These are phyloP conservation scores for Eulithis prunata DNA, from an alignment of 2,888 invertebrate genomes.

Conservation along the genomic window DNA sequence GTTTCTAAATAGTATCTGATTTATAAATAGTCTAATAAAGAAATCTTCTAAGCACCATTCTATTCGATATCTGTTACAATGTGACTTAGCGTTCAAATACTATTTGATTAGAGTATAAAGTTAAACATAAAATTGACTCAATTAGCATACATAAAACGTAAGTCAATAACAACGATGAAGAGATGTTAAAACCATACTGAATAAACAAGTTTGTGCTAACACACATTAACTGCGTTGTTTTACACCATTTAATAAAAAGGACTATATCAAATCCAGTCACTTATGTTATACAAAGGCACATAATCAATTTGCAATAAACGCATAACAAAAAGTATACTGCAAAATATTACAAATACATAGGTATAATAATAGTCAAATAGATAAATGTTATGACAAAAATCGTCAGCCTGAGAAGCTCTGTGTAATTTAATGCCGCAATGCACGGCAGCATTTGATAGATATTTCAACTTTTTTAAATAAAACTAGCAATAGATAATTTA, in stretches of 20 bases:
- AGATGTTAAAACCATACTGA: slow-evolving; percentile 65
- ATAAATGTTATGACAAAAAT: slow-evolving; percentile 35
- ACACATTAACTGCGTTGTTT: slow-evolving; percentile 72
- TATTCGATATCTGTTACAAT: slow-evolving; percentile 80
- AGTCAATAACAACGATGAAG: slow-evolving; percentile 65
- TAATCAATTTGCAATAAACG: slow-evolving; percentile 77
- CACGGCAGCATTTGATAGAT: slow-evolving; percentile 17
- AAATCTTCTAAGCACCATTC: slow-evolving; percentile 83
- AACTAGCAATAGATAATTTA: slow-evolving; percentile 20
- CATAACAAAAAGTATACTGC: slow-evolving; percentile 60
- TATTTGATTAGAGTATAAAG: slow-evolving; percentile 67
- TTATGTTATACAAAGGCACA: slow-evolving; percentile 78
- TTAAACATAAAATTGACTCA: slow-evolving; percentile 75
- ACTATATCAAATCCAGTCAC: slow-evolving; percentile 79
- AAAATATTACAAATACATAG: slow-evolving; percentile 56
- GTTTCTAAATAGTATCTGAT: slow-evolving; percentile 59
- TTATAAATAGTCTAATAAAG: slow-evolving; percentile 74
- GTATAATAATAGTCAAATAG: slow-evolving; percentile 30
- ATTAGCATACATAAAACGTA: slow-evolving; percentile 68
- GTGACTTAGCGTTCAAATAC: slow-evolving; percentile 79
- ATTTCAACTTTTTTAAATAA: slow-evolving; percentile 1
- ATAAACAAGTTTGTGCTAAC: slow-evolving; percentile 78
- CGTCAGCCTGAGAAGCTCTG: slow-evolving; percentile 42
- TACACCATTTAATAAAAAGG: slow-evolving; percentile 61
- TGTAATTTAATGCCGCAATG: slow-evolving; percentile 31